Base-by-base conservation (phyloP, 2,888 invertebrate species). In the Nymphalis urticae region DNA sequence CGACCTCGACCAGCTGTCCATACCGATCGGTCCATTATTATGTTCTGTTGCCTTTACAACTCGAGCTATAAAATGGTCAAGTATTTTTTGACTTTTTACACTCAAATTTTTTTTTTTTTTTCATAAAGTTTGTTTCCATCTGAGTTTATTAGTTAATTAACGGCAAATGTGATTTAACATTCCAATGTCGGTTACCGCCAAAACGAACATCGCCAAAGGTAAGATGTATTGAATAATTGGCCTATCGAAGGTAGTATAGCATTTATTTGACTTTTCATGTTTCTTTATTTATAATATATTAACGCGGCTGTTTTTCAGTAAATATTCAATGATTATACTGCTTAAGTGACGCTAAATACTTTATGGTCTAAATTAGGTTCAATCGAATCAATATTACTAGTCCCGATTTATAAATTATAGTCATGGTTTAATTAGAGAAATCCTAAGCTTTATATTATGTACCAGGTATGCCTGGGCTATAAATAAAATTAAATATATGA, bases 81-180 rank as follows among this genome's bases (percentile, higher is more conserved):
- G 91, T 87, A 91, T 93, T 93, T 88, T 92, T 93, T 92, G 91
- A 92, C 93, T 93, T 93, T 93, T 93, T 93, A 93, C 93, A 91
- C 93, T 93, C 93, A 93, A 93, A 93, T 93, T 92, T 88, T 80
- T 77, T 80, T 79, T 83, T 80, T 76, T 81, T 79, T 82, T 83
- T 83, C 75, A 79, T 82, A 82, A 80, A 81, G 70, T 85, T 85
- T 84, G 79, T 86, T 88, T 85, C 83, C 82, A 81, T 80, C 83
- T 85, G 80, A 82, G 79, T 88, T 87, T 81, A 80, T 79, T 86
- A 84, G 80, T 85, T 73, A 76, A 78, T 76, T 77, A 75, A 75
- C 81, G 78, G 76, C 70, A 73, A 79, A 77, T 89, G 90, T 90
- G 90, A 82, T 77, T 82, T 83, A 84, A 88, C 91, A 89, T 92